Evolutionary conservation across 2,113 vertebrate species (phyloP).

Genomic region (Lepus americanus): DNA sequence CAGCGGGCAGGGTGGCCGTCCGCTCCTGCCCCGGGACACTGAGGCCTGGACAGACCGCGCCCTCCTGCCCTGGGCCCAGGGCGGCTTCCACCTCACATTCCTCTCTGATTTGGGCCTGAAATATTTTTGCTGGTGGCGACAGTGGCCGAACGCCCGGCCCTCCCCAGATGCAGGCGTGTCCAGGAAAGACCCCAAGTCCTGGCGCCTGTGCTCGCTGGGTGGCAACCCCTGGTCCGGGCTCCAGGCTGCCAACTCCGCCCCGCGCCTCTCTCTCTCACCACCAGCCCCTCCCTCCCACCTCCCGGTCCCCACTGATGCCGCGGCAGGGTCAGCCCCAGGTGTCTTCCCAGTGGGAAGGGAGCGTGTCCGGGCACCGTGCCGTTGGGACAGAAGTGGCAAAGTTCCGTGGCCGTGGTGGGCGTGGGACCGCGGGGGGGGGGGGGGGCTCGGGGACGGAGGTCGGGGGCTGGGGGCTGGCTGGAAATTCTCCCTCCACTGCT

Average conservation of each 20-base stretch:
- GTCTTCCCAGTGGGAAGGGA: conserved; percentile 79
- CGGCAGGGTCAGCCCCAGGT: conserved; percentile 52
- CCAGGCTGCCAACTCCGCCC: too few relatives aligned
- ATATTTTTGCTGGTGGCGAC: conserved; percentile 50
- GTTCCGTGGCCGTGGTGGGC: too few relatives aligned
- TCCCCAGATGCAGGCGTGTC: background rate
- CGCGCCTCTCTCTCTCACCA: background rate
- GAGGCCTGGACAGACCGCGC: background rate
- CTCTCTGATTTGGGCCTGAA: background rate
- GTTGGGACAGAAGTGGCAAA: too few relatives aligned
- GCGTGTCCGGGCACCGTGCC: background rate
- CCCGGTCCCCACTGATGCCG: conserved; percentile 76
- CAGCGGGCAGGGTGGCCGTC: background rate
- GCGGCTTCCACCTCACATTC: background rate
- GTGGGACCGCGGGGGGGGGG: too few relatives aligned
- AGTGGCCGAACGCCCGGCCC: fast-evolving
- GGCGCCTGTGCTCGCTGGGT: fast-evolving
- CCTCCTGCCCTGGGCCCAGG: background rate
- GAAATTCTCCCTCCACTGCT: background rate
- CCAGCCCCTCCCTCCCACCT: background rate
- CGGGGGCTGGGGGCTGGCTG: background rate
- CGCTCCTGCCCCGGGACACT: background rate
- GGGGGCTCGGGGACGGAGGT: background rate
- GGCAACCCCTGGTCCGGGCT: background rate
- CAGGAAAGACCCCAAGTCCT: background rate